phyloP scores from a whole-genome alignment of 2,797 vertebrate genomes.

The Picus viridis region DNA sequence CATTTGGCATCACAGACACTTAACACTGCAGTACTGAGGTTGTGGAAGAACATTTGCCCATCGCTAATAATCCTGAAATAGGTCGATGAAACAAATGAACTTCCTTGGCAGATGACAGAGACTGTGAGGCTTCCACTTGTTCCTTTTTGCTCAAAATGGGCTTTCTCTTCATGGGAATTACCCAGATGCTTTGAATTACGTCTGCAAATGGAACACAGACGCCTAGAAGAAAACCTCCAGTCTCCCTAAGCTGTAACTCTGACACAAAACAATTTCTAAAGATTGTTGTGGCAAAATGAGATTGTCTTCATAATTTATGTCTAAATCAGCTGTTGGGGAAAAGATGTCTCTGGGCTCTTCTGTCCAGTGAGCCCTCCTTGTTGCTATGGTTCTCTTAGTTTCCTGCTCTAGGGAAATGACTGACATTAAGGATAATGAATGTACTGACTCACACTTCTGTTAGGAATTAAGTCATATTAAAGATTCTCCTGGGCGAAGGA shows the following conservation, averaged over 20 bases:
- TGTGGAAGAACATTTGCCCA: background rate
- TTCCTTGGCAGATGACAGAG: background rate
- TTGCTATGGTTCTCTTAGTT: background rate
- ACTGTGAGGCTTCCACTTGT: background rate
- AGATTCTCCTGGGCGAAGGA: conserved; percentile 10
- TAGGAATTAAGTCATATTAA: background rate
- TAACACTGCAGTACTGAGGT: background rate
- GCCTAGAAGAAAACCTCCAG: background rate
- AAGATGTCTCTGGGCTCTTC: background rate
- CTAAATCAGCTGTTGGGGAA: background rate
- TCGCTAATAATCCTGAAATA: background rate
- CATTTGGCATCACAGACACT: background rate
- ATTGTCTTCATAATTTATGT: background rate
- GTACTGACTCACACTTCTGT: conserved; percentile 19
- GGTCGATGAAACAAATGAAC: background rate
- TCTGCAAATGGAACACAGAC: background rate
- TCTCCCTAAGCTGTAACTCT: background rate
- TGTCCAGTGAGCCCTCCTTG: background rate
- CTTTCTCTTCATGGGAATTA: background rate
- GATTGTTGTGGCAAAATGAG: background rate
- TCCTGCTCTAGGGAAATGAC: conserved; percentile 10
- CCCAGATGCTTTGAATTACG: background rate
- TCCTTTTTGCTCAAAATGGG: background rate
- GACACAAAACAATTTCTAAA: background rate
- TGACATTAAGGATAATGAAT: conserved; percentile 20